These are phyloP conservation scores for Drosophila longiperda DNA, from an alignment of 2,888 invertebrate species.

Conservation along the genomic window DNA sequence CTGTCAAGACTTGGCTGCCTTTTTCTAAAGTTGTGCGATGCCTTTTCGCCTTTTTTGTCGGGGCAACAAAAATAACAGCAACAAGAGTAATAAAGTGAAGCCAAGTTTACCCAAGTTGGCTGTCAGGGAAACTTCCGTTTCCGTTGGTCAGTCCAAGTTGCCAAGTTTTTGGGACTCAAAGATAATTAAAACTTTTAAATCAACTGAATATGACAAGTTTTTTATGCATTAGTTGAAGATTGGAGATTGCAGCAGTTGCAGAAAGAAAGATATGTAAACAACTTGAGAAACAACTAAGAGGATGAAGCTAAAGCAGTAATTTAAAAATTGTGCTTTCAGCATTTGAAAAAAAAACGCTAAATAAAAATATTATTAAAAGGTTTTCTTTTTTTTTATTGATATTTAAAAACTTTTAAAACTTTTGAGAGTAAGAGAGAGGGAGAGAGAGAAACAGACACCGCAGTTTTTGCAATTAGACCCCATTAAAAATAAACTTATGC, in stretches of 20 bases:
- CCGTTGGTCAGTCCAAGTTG: slow-evolving; percentile 35
- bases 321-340: too few relatives aligned
- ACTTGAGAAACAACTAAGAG: slow-evolving; percentile 3
- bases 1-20: slow-evolving; percentile 14
- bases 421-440: not conserved
- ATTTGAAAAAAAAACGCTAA: slow-evolving; percentile 10
- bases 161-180: slow-evolving; percentile 52
- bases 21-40: slow-evolving; percentile 36
- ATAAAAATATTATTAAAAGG: slow-evolving; percentile 31
- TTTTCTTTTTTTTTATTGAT: slow-evolving; percentile 12
- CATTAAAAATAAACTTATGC: slow-evolving; percentile 65
- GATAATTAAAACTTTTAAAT: slow-evolving; percentile 78
- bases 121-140: slow-evolving; percentile 64
- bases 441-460: not conserved
- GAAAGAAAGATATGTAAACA: slow-evolving; percentile 4
- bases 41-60: slow-evolving; percentile 43
- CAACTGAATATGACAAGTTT: slow-evolving; percentile 75
- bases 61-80: slow-evolving; percentile 14
- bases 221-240: slow-evolving; percentile 70
- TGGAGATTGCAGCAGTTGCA: slow-evolving; percentile 26
- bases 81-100: slow-evolving; percentile 15
- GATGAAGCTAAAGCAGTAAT: not conserved
- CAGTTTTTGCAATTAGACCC: slow-evolving; percentile 66
- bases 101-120: slow-evolving; percentile 47
- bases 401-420: slow-evolving; percentile 32